These are phyloP conservation scores for Melanitta fusca DNA, from an alignment of 2,797 vertebrate species.

Conservation along the genomic window DNA sequence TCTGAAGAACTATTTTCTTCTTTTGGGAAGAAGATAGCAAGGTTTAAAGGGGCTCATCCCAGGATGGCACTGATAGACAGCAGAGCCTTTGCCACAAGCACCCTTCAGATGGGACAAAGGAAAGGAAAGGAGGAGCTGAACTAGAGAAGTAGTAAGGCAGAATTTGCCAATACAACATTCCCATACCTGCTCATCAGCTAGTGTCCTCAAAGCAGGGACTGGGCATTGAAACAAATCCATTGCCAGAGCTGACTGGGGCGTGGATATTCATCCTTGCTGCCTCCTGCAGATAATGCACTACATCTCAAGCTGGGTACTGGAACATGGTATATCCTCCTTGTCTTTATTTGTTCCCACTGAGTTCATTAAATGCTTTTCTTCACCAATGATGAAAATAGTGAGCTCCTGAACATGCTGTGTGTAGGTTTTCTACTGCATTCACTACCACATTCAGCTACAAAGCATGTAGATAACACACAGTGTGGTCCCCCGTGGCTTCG, in stretches of 20 bases:
- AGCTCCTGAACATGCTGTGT: not conserved
- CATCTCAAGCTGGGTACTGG: not conserved
- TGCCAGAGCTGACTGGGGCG: not conserved
- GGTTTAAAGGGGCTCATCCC: not conserved
- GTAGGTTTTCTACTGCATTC: not conserved
- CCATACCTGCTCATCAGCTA: not conserved
- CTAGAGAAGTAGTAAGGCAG: not conserved
- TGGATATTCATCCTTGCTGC: not conserved
- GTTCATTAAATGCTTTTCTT: not conserved
- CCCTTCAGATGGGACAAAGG: not conserved
- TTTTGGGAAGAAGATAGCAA: not conserved
- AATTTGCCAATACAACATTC: not conserved
- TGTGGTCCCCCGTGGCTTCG: fast-evolving
- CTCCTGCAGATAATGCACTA: not conserved
- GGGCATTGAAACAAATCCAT: not conserved
- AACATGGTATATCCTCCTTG: not conserved
- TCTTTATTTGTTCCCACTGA: not conserved
- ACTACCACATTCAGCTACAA: not conserved
- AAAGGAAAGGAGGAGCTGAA: not conserved
- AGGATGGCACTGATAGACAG: not conserved
- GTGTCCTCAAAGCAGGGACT: not conserved
- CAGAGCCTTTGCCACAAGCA: not conserved
- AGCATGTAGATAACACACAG: not conserved
- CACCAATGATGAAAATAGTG: not conserved
- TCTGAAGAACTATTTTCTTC: not conserved